Evolutionary conservation across 1,140 invertebrate species (phyloP), one percentile per base, ranked within the genome.

Genomic region (Saccostrea echinata): DNA sequence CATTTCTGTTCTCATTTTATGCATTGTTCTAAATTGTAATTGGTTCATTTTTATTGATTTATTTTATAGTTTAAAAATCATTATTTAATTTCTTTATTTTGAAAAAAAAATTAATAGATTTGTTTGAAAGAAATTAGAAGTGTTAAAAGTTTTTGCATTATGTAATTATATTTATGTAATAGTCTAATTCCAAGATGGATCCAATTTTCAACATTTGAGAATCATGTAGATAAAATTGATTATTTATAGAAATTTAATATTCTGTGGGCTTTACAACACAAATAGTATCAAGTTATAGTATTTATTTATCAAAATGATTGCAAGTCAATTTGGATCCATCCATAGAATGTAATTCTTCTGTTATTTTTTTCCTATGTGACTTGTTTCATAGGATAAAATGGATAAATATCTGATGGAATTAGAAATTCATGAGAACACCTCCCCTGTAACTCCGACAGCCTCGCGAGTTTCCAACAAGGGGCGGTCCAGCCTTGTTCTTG

Each of bases 401-500:
- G 93, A 93, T 90, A 91, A 87, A 16, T 93, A 91, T 90, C 88
- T 93, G 90, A 91, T 90, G 93, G 93, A 94, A 87, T 91, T 92
- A 84, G 92, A 93, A 86, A 91, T 92, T 53, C 92, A 93, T 68
- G 90, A 92, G 55, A 92, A 89, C 91, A 91, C 91, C 81, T 76
- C 68, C 68, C 93, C 92, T n/a, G 89, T 93, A 71, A 93, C 93
- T 13, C 93, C 93, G 12, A 90, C 93, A 89, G 87, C 94, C 83
- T 92, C 89, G 88, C 90, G 93, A 90, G 68, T 76, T 76, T 90
- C 92, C 84, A 90, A 90, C 33, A 90, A 91, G 71, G 93, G 85
- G 64, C 88, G 93, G 12, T 93, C 93, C 88, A 93, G 92, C 84
- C 89, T 93, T 43, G 90, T 90, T 83, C 90, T 93, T 82, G 93